phyloP scores from a whole-genome alignment of 2,797 vertebrate genomes.

The Alcedo atthis region DNA sequence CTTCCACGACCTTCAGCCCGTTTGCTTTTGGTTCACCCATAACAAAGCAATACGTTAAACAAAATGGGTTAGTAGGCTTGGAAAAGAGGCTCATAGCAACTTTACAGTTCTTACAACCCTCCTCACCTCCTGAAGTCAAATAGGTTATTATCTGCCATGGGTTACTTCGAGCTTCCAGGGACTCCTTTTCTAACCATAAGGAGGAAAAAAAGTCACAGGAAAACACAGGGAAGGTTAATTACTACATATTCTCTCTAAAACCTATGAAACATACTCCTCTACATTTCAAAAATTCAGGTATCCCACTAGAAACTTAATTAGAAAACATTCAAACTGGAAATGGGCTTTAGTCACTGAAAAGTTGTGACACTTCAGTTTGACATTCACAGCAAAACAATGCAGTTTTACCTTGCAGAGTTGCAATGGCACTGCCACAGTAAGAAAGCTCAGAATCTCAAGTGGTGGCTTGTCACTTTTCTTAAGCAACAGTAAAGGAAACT shows the following conservation, averaged over 20 bases:
- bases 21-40: not conserved
- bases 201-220: not conserved
- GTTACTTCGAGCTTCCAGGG: not conserved
- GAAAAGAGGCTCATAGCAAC: not conserved
- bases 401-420: not conserved
- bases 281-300: not conserved
- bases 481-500: not conserved
- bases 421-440: not conserved
- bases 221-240: not conserved
- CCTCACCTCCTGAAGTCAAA: not conserved
- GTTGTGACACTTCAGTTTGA: not conserved
- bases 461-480: not conserved
- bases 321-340: not conserved
- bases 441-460: not conserved
- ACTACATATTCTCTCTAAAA: not conserved
- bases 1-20: not conserved
- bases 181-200: not conserved
- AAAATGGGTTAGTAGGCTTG: not conserved
- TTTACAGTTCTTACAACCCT: not conserved
- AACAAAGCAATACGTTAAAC: not conserved
- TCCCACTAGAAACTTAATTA: not conserved
- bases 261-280: not conserved
- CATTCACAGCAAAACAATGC: not conserved
- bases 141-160: not conserved
- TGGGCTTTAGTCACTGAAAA: not conserved